phyloP scores from a whole-genome alignment of 1,140 invertebrate species.

The Chymomyza costata region DNA sequence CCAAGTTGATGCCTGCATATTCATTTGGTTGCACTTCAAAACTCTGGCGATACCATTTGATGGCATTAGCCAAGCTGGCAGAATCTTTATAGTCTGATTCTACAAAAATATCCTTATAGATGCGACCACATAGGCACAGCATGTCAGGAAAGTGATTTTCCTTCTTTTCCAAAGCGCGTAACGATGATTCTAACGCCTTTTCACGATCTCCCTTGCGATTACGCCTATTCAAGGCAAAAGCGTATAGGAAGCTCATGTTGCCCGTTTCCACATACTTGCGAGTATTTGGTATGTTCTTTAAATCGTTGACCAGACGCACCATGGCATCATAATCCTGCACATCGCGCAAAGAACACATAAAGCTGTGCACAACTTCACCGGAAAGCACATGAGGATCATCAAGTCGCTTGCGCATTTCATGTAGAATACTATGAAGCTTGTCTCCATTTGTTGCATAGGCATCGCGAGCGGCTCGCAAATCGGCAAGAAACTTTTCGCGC shows the following conservation, averaged over 20 bases:
- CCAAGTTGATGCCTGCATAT: constrained; percentile 99
- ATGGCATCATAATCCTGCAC: constrained; percentile 98
- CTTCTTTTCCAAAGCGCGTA: constrained; percentile 91
- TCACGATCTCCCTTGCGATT: constrained; percentile 96
- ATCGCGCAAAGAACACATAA: constrained; percentile 95
- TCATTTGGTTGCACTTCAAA: constrained; percentile 99
- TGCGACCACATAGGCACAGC: constrained; percentile 97
- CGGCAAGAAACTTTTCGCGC: constrained; percentile 97
- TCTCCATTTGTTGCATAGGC: constrained; percentile 83
- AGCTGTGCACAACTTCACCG: constrained; percentile 94
- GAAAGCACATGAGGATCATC: constrained; percentile 98
- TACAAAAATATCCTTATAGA: constrained; percentile 99
- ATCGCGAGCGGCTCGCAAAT: constrained; percentile 95
- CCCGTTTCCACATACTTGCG: constrained; percentile 92
- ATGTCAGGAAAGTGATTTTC: constrained; percentile 97
- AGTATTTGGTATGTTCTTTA: constrained; percentile 93
- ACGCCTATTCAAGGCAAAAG: constrained; percentile 96
- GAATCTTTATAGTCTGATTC: constrained; percentile 94
- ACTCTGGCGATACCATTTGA: constrained; percentile 98
- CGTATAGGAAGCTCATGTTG: constrained; percentile 94
- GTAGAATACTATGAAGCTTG: constrained; percentile 89
- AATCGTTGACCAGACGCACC: constrained; percentile 96
- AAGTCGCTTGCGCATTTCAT: constrained; percentile 93
- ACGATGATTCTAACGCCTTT: constrained; percentile 93
- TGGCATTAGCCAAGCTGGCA: constrained; percentile 93